These are phyloP conservation scores for Monochamus saltuarius DNA, from an alignment of 1,140 invertebrate genomes.

Conservation along the genomic window DNA sequence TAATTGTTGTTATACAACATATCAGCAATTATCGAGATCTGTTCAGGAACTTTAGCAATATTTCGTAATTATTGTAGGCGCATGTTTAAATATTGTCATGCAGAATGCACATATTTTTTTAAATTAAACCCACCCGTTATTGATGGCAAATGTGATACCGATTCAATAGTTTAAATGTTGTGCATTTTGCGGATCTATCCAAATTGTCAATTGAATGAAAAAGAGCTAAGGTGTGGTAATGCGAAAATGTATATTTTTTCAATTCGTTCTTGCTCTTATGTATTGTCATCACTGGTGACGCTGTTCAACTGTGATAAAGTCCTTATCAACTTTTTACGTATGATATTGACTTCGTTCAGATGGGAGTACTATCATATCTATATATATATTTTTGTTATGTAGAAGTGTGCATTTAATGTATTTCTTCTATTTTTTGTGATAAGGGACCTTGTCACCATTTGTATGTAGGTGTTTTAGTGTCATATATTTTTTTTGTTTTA, in stretches of 20 bases:
- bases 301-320: constrained; percentile 54
- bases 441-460: constrained; percentile 52
- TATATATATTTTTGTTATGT: constrained; percentile 31
- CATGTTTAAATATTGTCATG: too few relatives aligned
- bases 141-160: too few relatives aligned
- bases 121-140: too few relatives aligned
- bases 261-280: constrained; percentile 28
- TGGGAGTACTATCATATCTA: constrained; percentile 54
- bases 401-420: constrained; percentile 15
- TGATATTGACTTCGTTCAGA: constrained; percentile 56
- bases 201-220: not conserved
- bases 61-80: too few relatives aligned
- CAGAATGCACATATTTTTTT: too few relatives aligned
- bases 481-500: constrained; percentile 39
- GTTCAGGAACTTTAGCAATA: too few relatives aligned
- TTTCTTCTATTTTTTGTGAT: constrained; percentile 45
- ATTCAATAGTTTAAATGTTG: not conserved
- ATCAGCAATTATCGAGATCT: too few relatives aligned
- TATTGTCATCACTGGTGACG: constrained; percentile 41
- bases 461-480: constrained; percentile 36
- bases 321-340: constrained; percentile 53
- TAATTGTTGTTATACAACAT: too few relatives aligned
- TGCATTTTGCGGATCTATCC: not conserved
- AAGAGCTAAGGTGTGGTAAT: not conserved
- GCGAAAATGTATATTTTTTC: not conserved